Conservation (phyloP, 2,888 invertebrate species). For the Diarsia brunnea region DNA sequence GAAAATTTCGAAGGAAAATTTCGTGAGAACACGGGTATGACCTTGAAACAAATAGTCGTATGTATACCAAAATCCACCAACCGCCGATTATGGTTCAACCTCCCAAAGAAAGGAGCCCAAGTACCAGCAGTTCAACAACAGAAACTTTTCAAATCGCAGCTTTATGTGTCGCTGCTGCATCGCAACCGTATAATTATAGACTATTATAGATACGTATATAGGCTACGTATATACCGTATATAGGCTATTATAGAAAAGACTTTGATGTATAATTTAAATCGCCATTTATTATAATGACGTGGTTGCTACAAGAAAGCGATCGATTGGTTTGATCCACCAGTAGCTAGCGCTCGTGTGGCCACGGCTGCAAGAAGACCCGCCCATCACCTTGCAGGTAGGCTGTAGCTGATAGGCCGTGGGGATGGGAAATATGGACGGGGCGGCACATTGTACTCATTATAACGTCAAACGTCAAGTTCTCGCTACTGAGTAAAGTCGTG, state of each 20-base stretch:
- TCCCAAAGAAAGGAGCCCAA: neutral
- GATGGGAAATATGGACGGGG: constrained; percentile 8
- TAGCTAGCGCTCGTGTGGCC: neutral
- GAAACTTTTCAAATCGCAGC: neutral
- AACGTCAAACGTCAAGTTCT: neutral
- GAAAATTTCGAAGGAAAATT: neutral
- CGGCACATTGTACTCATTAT: constrained; percentile 22
- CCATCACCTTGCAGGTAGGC: constrained; percentile 6
- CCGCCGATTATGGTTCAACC: neutral
- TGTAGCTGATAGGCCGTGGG: neutral
- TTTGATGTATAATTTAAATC: neutral
- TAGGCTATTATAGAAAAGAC: neutral
- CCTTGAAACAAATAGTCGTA: neutral
- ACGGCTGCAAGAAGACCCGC: constrained; percentile 7
- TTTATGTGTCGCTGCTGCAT: neutral
- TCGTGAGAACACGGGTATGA: neutral
- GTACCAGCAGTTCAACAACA: neutral
- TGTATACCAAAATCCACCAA: neutral
- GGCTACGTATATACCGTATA: too few species aligned
- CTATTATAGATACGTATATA: neutral
- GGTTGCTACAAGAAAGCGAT: constrained; percentile 7
- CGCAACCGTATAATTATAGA: neutral
- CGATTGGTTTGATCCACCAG: constrained; percentile 17
- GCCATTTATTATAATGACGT: neutral
- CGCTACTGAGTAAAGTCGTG: neutral